Percentiles rank a stretch among this genome's conserved stretches.
phyloP scores from a whole-genome alignment of 2,888 invertebrate genomes.

The Coenonympha glycerion region DNA sequence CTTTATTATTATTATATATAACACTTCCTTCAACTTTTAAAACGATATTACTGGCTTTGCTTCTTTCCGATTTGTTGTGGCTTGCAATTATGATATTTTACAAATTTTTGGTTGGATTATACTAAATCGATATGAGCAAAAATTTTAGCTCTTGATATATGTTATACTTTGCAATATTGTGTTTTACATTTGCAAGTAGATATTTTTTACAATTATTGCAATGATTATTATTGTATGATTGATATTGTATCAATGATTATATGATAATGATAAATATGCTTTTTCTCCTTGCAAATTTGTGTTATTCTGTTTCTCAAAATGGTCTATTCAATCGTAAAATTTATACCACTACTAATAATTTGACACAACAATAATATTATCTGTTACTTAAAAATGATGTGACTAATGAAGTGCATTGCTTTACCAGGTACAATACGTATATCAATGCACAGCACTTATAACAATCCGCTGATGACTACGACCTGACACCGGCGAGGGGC shows the following conservation, averaged over 20 bases:
- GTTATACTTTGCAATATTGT: neutral
- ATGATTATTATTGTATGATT: too few relatives aligned
- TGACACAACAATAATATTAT: too few relatives aligned
- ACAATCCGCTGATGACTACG: constrained; percentile 58
- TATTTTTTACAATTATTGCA: too few relatives aligned
- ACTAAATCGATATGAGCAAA: neutral
- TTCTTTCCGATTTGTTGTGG: constrained; percentile 12
- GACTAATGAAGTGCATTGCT: constrained; percentile 17
- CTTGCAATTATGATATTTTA: neutral
- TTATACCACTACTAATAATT: too few relatives aligned
- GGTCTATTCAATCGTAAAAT: too few relatives aligned
- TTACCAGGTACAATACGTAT: constrained; percentile 64
- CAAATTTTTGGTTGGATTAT: neutral
- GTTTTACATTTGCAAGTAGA: too few relatives aligned
- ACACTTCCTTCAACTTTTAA: constrained; percentile 21
- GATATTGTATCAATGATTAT: too few relatives aligned
- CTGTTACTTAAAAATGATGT: neutral
- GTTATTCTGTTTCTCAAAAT: too few relatives aligned
- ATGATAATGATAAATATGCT: too few relatives aligned
- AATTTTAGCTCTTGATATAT: neutral
- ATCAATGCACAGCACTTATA: constrained; percentile 70
- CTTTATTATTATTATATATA: too few relatives aligned
- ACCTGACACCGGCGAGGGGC: constrained; percentile 63
- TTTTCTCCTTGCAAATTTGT: too few relatives aligned
- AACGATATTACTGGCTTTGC: constrained; percentile 18